Percentiles rank a stretch among this genome's conserved stretches.
phyloP scores from a whole-genome alignment of 2,797 vertebrate genomes.

The Gymnocypris eckloni region DNA sequence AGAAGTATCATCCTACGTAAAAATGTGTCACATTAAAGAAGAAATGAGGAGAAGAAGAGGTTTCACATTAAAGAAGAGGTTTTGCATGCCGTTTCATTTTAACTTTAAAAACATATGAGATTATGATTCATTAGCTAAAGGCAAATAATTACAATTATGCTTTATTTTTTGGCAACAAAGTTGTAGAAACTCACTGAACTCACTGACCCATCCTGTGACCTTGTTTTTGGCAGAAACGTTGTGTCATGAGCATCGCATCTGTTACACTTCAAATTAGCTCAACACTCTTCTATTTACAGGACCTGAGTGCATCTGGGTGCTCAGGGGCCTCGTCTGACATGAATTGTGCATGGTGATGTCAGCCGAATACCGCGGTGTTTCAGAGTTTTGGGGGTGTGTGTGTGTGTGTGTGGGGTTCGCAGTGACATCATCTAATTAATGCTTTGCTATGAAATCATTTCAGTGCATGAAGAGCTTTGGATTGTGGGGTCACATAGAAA shows the following conservation, averaged over 20 bases:
- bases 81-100: not conserved
- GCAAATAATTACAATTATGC: not conserved
- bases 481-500: slow-evolving; percentile 36
- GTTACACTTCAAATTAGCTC: slow-evolving; percentile 39
- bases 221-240: slow-evolving; percentile 23
- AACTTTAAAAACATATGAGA: not conserved
- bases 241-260: slow-evolving; percentile 11
- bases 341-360: slow-evolving; percentile 41
- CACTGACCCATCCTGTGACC: not conserved
- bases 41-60: not conserved
- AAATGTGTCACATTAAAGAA: not conserved
- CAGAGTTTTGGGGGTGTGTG: not conserved
- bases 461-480: slow-evolving; percentile 35
- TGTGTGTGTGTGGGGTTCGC: too few species aligned
- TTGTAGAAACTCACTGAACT: not conserved
- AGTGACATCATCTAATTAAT: slow-evolving; percentile 54
- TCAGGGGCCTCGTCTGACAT: slow-evolving; percentile 33
- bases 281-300: slow-evolving; percentile 35
- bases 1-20: not conserved
- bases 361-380: slow-evolving; percentile 33
- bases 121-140: not conserved
- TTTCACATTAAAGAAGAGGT: not conserved
- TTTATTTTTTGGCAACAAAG: not conserved
- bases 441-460: slow-evolving; percentile 56
- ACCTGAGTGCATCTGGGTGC: slow-evolving; percentile 17